Percentiles rank a stretch among this genome's conserved stretches.
Evolutionary conservation across 1,140 invertebrate species (phyloP).

Genomic region (Drosophila navojoa): DNA sequence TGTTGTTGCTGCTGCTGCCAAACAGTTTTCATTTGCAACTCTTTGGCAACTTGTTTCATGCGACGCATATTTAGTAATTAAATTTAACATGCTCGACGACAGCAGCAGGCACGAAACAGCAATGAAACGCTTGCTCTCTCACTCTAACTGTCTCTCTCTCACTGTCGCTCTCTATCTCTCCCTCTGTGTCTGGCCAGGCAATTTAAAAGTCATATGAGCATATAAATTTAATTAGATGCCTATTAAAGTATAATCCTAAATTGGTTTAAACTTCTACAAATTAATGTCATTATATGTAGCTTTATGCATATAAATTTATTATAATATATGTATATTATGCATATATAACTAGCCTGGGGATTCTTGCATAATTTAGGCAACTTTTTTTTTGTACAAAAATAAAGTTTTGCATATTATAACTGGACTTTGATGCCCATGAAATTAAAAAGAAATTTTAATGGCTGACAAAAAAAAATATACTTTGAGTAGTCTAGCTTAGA

Average conservation of each 20-base stretch:
- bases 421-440: too few relatives aligned
- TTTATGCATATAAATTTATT: background rate
- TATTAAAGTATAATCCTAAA: slow-evolving; percentile 20
- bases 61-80: slow-evolving; percentile 54
- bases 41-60: slow-evolving; percentile 53
- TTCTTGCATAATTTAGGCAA: too few relatives aligned
- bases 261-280: slow-evolving; percentile 4
- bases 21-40: slow-evolving; percentile 55
- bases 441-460: too few relatives aligned
- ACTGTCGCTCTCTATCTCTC: too few relatives aligned
- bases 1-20: slow-evolving; percentile 31
- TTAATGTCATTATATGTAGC: slow-evolving; percentile 1
- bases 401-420: too few relatives aligned
- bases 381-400: too few relatives aligned
- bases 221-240: slow-evolving; percentile 48
- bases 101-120: slow-evolving; percentile 11
- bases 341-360: too few relatives aligned
- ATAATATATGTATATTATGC: background rate
- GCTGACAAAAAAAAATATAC: too few relatives aligned
- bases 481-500: too few relatives aligned
- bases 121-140: background rate
- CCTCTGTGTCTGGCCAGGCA: slow-evolving; percentile 1
- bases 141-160: too few relatives aligned
- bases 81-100: slow-evolving; percentile 49
- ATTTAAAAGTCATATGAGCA: slow-evolving; percentile 40